Evolutionary conservation across 2,888 invertebrate species (phyloP), one percentile per base, ranked within the genome.

Genomic region (Charanyca ferruginea): DNA sequence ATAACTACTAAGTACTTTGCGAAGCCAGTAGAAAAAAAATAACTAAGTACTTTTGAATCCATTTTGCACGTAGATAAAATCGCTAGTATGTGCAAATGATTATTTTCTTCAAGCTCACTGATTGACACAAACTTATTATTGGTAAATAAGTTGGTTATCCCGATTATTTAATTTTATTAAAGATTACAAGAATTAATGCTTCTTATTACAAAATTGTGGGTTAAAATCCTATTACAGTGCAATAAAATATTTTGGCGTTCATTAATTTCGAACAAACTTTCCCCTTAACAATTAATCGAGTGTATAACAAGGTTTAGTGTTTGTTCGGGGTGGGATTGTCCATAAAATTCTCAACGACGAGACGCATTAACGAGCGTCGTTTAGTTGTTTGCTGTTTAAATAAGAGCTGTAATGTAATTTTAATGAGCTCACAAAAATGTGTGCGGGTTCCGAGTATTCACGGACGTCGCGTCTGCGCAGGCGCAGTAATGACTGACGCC

Each of bases 351-450:
- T 89, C 89, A 85, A 85, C 89, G 87, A 81, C 86, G 87, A 87
- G 89, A 90, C 89, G 89, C 93, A 93, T 93, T 93, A 94, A 93
- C 93, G 90, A 93, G 89, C 87, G 86, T 89, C 93, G 92, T 93
- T 94, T 93, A 93, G 93, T 92, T 93, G 94, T 93, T 94, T 93
- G 93, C 93, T 91, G 91, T 93, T 93, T 93, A 94, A 94, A 94
- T 93, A 94, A 92, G 89, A 91, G 91, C 90, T 92, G 92, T 94
- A 94, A 94, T 94, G 94, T 94, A 90, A 93, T 93, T 94, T 94
- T 94, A 94, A 94, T 94, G 94, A 94, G 92, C 91, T 91, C 90
- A 92, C 92, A 93, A 93, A 93, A 92, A 93, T 91, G 91, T 92
- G 90, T 90, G 88, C 89, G 77, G 83, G 84, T 88, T 86, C 85